These are phyloP conservation scores for Platycheirus rosarum DNA, from an alignment of 2,888 invertebrate species.

Conservation along the genomic window DNA sequence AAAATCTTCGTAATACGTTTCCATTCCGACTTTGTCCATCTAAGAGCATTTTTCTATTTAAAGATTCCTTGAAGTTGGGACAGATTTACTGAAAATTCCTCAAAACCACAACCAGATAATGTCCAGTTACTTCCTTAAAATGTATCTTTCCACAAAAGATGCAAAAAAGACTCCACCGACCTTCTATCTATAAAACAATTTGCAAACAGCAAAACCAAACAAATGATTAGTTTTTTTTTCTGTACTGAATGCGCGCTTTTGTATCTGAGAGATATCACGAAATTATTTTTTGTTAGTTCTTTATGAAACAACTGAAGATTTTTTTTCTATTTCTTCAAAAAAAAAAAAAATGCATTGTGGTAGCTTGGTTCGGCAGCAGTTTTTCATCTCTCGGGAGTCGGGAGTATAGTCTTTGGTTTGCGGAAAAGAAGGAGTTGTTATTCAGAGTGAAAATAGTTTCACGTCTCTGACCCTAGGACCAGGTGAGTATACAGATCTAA, in stretches of 20 bases:
- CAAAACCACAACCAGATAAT: no score
- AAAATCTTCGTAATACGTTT: no score
- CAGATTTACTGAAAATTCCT: no score
- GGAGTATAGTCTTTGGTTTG: neutral
- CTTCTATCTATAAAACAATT: constrained; percentile 61
- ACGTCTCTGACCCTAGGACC: constrained; percentile 70
- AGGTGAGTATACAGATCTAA: constrained; percentile 68
- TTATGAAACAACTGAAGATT: constrained; percentile 20
- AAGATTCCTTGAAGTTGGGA: no score
- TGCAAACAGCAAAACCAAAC: constrained; percentile 60
- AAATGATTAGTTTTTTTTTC: constrained; percentile 46
- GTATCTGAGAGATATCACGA: constrained; percentile 67
- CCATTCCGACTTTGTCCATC: no score
- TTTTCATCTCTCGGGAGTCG: constrained; percentile 44
- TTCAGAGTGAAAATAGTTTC: constrained; percentile 73
- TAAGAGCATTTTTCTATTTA: no score
- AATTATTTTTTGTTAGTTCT: constrained; percentile 40
- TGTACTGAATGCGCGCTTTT: constrained; percentile 25
- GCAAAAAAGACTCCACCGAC: constrained; percentile 3
- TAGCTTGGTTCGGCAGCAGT: constrained; percentile 37
- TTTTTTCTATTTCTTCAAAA: neutral
- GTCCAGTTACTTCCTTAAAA: no score
- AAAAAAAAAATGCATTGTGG: constrained; percentile 40
- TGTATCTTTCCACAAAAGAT: no score
- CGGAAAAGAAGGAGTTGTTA: constrained; percentile 54